phyloP scores from a whole-genome alignment of 2,888 invertebrate species.

The Poecilus cupreus region DNA sequence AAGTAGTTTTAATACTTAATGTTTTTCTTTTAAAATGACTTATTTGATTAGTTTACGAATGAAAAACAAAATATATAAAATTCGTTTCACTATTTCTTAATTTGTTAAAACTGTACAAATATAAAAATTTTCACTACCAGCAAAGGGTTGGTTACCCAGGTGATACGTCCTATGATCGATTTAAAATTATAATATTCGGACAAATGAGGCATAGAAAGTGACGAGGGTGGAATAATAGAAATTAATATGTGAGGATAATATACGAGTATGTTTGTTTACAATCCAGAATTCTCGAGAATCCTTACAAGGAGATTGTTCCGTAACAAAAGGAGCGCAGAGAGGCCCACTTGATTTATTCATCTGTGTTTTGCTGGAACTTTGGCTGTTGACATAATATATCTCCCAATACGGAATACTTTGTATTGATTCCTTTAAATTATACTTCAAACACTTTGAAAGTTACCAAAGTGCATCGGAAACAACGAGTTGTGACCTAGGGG shows the following conservation, averaged over 20 bases:
- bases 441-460: constrained; percentile 53
- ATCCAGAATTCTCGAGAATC: neutral
- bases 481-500: neutral
- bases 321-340: neutral
- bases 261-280: neutral
- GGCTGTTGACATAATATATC: constrained; percentile 51
- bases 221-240: neutral
- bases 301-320: constrained; percentile 2
- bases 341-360: constrained; percentile 44
- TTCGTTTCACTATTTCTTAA: too few species aligned
- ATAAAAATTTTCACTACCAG: too few species aligned
- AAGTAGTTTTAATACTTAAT: too few species aligned
- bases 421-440: constrained; percentile 57
- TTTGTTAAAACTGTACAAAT: too few species aligned
- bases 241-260: constrained; percentile 25
- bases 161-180: too few species aligned
- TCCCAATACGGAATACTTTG: constrained; percentile 49
- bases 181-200: too few species aligned
- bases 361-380: constrained; percentile 46
- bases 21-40: too few species aligned
- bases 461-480: constrained; percentile 48
- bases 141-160: too few species aligned
- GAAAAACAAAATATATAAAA: too few species aligned
- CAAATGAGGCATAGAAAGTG: neutral
- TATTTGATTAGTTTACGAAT: too few species aligned